Base-by-base conservation (phyloP, 1,140 invertebrate species). In the Dreissena polymorpha region DNA sequence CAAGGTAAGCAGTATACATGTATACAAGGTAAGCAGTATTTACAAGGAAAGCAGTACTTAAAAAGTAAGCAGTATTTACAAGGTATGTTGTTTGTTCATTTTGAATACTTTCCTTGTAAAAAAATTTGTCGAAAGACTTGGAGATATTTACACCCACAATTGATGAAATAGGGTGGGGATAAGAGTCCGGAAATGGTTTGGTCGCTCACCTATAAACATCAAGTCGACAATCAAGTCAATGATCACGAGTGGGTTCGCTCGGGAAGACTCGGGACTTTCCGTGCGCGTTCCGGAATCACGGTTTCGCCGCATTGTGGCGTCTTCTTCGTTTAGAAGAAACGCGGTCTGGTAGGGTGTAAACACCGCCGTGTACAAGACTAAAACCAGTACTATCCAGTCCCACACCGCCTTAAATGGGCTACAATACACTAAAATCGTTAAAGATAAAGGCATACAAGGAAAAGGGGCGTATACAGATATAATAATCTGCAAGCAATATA, bases 311-410 rank as follows among this genome's bases (percentile, higher is more conserved):
- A 92, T 91, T 25, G 86, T 83, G 25, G 88, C 90, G 68, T 91
- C 91, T 57, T 91, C 91, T 86, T 99, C 97, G 91, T 97, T 97
- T 81, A 99, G 95, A 88, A 99, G 95, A 94, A 99, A 99, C 85
- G 98, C 98, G 74, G 98, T 98, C 25, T 98, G 97, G 93, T 99
- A 99, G 6, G 99, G 99, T 84, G 98, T 99, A 93, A 99, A 98
- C 93, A 99, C 99, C 83, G 98, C 98, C 75, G 99, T 99, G 93
- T 99, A 99, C 93, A 99, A 97, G 84, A 99, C 98, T 76, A 99
- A 95, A 82, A 99, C 94, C 60, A 99, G 94, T 88, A 99, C 98
- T 90, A 99, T 95, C 98, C 98, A 99, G 94, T 99, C 98, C 98
- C 98, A 99, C 87, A 98, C 97, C 81, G 98, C 98, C 94, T 99